Percentiles rank a stretch among this genome's conserved stretches.
phyloP scores from a whole-genome alignment of 2,113 vertebrate genomes.

The Ancistrus triradiatus region DNA sequence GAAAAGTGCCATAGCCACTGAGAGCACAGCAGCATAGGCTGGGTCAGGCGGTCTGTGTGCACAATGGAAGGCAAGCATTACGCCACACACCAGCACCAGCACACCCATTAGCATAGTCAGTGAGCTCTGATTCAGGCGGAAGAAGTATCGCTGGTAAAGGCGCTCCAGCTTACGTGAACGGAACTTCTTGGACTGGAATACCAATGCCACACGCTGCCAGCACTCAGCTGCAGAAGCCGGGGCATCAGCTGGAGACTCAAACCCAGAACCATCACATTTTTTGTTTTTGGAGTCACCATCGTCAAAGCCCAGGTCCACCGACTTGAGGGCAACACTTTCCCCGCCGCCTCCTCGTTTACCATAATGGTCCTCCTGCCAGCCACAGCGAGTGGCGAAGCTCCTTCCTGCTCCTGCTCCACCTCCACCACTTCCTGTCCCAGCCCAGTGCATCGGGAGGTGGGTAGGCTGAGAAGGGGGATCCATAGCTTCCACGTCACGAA shows the following conservation, averaged over 20 bases:
- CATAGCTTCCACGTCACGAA: conserved; percentile 84
- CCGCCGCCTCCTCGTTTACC: conserved; percentile 70
- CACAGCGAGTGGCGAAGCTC: conserved; percentile 74
- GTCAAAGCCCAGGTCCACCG: conserved; percentile 80
- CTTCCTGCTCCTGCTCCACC: conserved; percentile 61
- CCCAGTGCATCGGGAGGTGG: conserved; percentile 66
- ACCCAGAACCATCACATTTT: conserved; percentile 43
- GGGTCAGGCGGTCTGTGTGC: conserved; percentile 71
- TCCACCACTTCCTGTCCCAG: conserved; percentile 51
- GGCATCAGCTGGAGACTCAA: conserved; percentile 20
- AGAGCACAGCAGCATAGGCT: conserved; percentile 74
- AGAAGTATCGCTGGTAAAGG: conserved; percentile 97
- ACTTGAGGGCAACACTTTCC: conserved; percentile 79
- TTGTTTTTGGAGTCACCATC: conserved; percentile 70
- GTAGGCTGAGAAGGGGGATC: conserved; percentile 65
- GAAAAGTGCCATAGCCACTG: conserved; percentile 79
- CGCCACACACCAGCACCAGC: conserved; percentile 82
- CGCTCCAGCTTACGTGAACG: conserved; percentile 92
- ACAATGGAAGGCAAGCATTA: conserved; percentile 91
- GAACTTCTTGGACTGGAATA: conserved; percentile 96
- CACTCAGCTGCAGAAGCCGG: conserved; percentile 66
- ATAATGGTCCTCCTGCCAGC: conserved; percentile 94
- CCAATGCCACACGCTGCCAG: conserved; percentile 77
- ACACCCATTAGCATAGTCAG: conserved; percentile 94
- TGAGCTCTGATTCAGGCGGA: conserved; percentile 97